These are phyloP conservation scores for Aurelia aurita DNA, from an alignment of 30 jellyfish, hydroid and myxozoan species.

Conservation along the genomic window DNA sequence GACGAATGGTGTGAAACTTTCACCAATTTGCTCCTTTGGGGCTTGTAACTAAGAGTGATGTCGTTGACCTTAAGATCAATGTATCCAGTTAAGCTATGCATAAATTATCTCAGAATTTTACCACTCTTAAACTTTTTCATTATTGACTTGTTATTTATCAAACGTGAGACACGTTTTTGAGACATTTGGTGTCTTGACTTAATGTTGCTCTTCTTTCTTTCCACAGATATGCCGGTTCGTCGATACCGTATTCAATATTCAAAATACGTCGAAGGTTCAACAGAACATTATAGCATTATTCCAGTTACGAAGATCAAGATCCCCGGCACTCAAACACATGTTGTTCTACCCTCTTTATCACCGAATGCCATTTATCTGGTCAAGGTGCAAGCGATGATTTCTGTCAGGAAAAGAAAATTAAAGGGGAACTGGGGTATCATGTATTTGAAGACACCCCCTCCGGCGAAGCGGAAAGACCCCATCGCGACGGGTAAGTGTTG, in stretches of 20 bases:
- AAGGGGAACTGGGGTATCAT: constrained; percentile 56
- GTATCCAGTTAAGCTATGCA: too few relatives aligned
- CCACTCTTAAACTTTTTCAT: too few relatives aligned
- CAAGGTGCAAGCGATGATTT: constrained; percentile 62
- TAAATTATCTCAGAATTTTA: too few relatives aligned
- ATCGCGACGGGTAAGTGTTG: background rate
- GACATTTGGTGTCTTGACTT: background rate
- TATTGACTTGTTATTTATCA: background rate
- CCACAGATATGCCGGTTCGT: constrained; percentile 52
- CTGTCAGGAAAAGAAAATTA: background rate
- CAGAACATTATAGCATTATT: constrained; percentile 37
- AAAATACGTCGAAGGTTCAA: constrained; percentile 59
- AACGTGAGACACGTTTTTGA: background rate
- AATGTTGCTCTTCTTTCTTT: background rate
- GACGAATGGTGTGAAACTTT: too few relatives aligned
- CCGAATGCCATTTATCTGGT: constrained; percentile 41
- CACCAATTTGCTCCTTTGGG: too few relatives aligned
- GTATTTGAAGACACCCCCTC: constrained; percentile 54
- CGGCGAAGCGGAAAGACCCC: background rate
- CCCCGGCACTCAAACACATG: constrained; percentile 30
- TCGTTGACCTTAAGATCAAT: too few relatives aligned
- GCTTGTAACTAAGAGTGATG: too few relatives aligned
- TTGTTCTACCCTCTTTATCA: constrained; percentile 20
- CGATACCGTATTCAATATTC: constrained; percentile 35
- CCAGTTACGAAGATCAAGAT: constrained; percentile 33